Percentiles rank a stretch among this genome's conserved stretches.
Conservation (phyloP, 2,113 vertebrate species). For the Centropus unirufus region DNA sequence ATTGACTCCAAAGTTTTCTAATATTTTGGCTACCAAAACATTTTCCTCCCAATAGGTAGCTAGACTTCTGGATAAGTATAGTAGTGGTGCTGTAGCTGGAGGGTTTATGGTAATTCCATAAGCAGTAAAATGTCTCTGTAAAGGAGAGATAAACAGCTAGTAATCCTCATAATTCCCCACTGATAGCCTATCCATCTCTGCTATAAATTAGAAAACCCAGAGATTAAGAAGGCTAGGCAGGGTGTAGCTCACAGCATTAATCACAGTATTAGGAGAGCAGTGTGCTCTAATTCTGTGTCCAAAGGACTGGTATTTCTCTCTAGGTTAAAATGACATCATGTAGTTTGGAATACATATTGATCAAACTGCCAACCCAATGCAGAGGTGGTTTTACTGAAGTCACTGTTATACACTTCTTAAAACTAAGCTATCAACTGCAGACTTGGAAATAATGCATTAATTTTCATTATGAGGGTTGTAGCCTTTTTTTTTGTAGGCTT, state of each 20-base stretch:
- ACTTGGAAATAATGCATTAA: not conserved
- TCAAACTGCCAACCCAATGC: not conserved
- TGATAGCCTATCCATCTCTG: conserved; percentile 78
- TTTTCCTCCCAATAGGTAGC: not conserved
- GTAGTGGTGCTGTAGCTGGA: conserved; percentile 46
- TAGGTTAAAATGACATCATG: not conserved
- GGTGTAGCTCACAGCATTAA: conserved; percentile 63
- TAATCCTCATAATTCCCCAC: conserved; percentile 78
- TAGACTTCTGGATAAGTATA: conserved; percentile 25
- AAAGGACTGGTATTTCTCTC: conserved; percentile 20
- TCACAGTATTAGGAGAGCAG: conserved; percentile 59
- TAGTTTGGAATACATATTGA: conserved; percentile 1
- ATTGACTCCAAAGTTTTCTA: not conserved
- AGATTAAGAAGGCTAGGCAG: conserved; percentile 60
- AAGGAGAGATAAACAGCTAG: conserved; percentile 75
- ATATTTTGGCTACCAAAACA: conserved; percentile 31
- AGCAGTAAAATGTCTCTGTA: conserved; percentile 69
- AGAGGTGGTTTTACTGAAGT: not conserved
- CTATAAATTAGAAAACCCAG: conserved; percentile 75
- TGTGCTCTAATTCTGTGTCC: conserved; percentile 18
- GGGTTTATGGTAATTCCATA: conserved; percentile 70
- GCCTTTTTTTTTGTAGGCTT: not conserved
- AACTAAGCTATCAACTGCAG: not conserved
- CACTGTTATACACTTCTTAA: not conserved
- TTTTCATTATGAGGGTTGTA: not conserved